phyloP scores from a whole-genome alignment of 2,113 vertebrate species.

The Eubucco bourcierii region DNA sequence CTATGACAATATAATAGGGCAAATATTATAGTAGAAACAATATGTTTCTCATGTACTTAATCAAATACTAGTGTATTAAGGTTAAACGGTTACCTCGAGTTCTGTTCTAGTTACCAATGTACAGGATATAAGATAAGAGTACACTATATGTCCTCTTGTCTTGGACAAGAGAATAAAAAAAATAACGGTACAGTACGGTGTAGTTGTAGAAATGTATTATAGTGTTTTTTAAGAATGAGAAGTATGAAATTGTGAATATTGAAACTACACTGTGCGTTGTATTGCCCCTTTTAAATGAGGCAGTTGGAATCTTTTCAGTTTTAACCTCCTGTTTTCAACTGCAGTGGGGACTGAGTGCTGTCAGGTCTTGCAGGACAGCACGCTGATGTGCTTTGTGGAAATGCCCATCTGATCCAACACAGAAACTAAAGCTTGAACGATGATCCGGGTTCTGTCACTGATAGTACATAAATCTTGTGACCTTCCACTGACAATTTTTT shows the following conservation, averaged over 20 bases:
- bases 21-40: neutral
- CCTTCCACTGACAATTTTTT: neutral
- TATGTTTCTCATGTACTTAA: neutral
- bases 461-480: neutral
- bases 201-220: neutral
- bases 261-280: neutral
- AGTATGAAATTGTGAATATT: neutral
- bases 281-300: neutral
- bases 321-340: neutral
- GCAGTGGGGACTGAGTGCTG: accelerated
- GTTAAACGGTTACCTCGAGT: neutral
- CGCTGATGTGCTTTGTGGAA: neutral
- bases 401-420: neutral
- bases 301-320: neutral
- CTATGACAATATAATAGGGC: neutral
- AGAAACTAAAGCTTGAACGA: neutral
- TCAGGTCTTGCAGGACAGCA: neutral
- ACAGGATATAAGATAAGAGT: neutral
- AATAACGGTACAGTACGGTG: accelerated
- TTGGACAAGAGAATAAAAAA: neutral
- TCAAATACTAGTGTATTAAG: neutral
- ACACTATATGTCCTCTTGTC: accelerated
- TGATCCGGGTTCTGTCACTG: neutral
- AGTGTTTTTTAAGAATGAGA: neutral
- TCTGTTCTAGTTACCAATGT: neutral